Evolutionary conservation across 30 jellyfish, hydroid and myxozoan genomes (phyloP).

Genomic region (Morbakka virulenta): DNA sequence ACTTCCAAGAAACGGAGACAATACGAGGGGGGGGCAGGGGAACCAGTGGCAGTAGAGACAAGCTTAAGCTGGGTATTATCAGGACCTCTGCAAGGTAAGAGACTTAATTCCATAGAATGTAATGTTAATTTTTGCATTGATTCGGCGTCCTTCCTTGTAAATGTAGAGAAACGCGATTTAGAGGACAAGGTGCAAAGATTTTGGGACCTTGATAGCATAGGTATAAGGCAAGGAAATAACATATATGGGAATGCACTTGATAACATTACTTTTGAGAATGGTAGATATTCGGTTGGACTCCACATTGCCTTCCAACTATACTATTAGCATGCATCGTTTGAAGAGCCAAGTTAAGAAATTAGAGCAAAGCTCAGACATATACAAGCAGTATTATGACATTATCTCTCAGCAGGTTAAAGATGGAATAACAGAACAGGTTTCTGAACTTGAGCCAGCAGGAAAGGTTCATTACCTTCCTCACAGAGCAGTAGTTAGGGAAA

Average conservation of each 20-base stretch:
- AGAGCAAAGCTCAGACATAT: constrained; percentile 13
- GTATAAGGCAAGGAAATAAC: constrained; percentile 16
- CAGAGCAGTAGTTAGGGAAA: too few relatives aligned
- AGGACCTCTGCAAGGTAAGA: constrained; percentile 30
- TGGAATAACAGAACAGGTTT: too few relatives aligned
- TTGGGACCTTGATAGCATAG: constrained; percentile 43
- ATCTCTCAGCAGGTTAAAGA: constrained; percentile 30
- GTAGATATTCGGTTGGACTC: constrained; percentile 38
- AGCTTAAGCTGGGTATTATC: constrained; percentile 35
- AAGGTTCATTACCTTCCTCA: too few relatives aligned
- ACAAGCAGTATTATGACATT: constrained; percentile 24
- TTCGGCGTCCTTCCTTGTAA: not conserved
- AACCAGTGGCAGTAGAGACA: constrained; percentile 40
- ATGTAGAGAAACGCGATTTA: not conserved
- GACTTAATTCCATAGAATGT: not conserved
- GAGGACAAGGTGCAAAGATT: constrained; percentile 12
- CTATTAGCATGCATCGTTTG: constrained; percentile 1
- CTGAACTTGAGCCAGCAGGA: too few relatives aligned
- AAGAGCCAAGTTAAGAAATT: constrained; percentile 43
- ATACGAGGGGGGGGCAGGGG: constrained; percentile 33
- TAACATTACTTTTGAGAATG: constrained; percentile 6
- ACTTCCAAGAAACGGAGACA: constrained; percentile 13
- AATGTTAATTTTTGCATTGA: not conserved
- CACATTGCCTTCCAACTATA: constrained; percentile 27
- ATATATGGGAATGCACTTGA: constrained; percentile 11